phyloP scores from a whole-genome alignment of 2,888 invertebrate species.

The Hoplodrina ambigua region DNA sequence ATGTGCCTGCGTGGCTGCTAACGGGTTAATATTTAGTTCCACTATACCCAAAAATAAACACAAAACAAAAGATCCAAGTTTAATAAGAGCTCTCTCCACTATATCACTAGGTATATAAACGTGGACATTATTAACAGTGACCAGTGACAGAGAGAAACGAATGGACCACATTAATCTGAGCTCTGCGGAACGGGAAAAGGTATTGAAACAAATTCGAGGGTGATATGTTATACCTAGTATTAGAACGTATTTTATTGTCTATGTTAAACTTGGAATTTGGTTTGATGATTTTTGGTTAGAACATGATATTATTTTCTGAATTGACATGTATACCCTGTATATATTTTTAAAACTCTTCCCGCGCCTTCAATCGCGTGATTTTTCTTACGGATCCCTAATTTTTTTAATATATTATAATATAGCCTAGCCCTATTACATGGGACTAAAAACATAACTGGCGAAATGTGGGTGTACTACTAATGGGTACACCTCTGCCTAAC shows the following conservation, averaged over 20 bases:
- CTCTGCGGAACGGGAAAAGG: conserved; percentile 39
- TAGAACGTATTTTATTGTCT: conserved; percentile 3
- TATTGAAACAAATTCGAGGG: conserved; percentile 57
- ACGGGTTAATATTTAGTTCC: neutral
- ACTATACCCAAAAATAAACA: conserved; percentile 4
- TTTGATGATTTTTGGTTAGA: too few relatives aligned
- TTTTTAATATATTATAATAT: too few relatives aligned
- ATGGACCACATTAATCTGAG: conserved; percentile 60
- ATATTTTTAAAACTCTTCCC: too few relatives aligned
- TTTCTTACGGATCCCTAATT: too few relatives aligned
- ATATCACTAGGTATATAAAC: conserved; percentile 33
- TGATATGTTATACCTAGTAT: conserved; percentile 39
- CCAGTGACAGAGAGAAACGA: conserved; percentile 54
- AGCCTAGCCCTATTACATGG: too few relatives aligned
- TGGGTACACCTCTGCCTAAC: too few relatives aligned
- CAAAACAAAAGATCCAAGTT: conserved; percentile 30
- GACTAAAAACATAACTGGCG: too few relatives aligned
- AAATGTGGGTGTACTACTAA: too few relatives aligned
- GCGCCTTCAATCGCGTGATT: too few relatives aligned
- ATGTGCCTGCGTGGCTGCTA: too few relatives aligned
- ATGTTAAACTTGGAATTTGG: neutral
- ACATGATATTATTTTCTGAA: neutral
- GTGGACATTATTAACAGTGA: conserved; percentile 58
- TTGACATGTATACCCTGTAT: neutral
- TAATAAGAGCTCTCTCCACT: conserved; percentile 16